These are phyloP conservation scores for Megaceryle maxima DNA, from an alignment of 2,113 vertebrate species.

Conservation along the genomic window DNA sequence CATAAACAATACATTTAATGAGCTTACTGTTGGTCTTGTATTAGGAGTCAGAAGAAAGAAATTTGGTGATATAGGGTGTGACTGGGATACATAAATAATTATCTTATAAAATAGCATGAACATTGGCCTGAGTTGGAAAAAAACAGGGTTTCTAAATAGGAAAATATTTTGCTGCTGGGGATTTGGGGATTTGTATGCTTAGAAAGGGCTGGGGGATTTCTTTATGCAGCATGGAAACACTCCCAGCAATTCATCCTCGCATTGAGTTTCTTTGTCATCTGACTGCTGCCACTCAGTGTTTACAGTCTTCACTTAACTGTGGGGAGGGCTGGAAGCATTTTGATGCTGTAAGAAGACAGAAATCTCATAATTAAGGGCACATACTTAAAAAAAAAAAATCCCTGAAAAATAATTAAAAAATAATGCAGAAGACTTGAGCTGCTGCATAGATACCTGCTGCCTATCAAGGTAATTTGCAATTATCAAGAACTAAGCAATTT, in stretches of 20 bases:
- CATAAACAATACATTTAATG: neutral
- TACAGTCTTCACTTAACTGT: neutral
- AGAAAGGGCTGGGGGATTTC: neutral
- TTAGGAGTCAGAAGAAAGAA: neutral
- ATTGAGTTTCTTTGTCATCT: neutral
- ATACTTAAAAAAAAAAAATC: neutral
- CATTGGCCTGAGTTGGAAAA: neutral
- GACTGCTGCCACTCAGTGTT: neutral
- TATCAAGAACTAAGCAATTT: neutral
- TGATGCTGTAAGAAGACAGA: neutral
- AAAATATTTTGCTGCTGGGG: constrained; percentile 42
- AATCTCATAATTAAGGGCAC: neutral
- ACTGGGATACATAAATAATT: neutral
- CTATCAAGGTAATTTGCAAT: neutral
- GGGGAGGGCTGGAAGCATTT: neutral
- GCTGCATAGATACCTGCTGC: neutral
- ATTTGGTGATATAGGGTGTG: neutral
- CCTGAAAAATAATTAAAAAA: neutral
- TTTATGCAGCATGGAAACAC: constrained; percentile 21
- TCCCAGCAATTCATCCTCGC: constrained; percentile 2
- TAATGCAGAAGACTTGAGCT: neutral
- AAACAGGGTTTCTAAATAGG: constrained; percentile 12
- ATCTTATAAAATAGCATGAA: neutral
- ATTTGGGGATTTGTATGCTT: constrained; percentile 29
- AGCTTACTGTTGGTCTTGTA: neutral